Evolutionary conservation across 2,888 invertebrate species (phyloP), one percentile per base, ranked within the genome.

Genomic region (Eristalis intricaria): DNA sequence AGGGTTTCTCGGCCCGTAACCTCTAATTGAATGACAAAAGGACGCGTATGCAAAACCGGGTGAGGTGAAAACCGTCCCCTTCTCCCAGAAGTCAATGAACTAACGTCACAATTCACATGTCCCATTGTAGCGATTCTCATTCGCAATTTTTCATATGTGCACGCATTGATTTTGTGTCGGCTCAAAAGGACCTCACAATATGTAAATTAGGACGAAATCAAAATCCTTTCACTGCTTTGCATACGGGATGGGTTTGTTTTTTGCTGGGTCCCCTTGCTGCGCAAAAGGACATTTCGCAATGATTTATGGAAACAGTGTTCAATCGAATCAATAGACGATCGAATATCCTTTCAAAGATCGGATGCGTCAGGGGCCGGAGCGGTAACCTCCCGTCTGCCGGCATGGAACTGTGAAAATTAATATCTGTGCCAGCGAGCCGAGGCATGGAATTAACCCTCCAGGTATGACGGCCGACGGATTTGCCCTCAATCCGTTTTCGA

Each of bases 371-470:
- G 19, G 50, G 50, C 19, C 50, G 8, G 50, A 50, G 43, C 19
- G 19, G n/a, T 19, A 19, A 50, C 50, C 50, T 4, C 50, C 50
- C 50, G 50, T 50, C 50, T 19, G 8, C 50, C 19, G 50, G 50
- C 50, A 19, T 50, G 50, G 50, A 50, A 50, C 50, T 50, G 50
- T 50, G 50, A 50, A 50, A 50, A 79, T 86, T 78, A 79, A 79
- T 68, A 75, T 87, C 65, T 76, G 35, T 69, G 71, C 56, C 78
- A 79, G 22, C 50, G 76, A 69, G 38, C 80, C 60, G 58, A 84
- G 84, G 79, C 79, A 84, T 84, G 76, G 75, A 84, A 87, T 84
- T 87, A 87, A 87, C 87, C 87, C 87, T 87, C 87, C 87, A 87
- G 84, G 84, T 87, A 71, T 70, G 32, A 64, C 68, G 63, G 22